Evolutionary conservation across 2,113 vertebrate genomes (phyloP).

Genomic region (Parus major): DNA sequence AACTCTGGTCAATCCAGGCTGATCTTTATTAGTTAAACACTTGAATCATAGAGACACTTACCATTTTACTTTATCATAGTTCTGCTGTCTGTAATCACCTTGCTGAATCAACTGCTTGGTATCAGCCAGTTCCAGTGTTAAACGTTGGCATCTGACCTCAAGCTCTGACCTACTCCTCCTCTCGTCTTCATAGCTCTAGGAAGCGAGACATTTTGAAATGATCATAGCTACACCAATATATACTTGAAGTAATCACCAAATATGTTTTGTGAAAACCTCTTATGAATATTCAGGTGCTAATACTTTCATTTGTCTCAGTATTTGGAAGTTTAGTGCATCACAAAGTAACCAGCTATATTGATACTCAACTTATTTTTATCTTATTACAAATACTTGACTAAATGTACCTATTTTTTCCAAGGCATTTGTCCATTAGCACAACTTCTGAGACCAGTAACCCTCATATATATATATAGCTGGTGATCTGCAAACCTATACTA

Average conservation of each 20-base stretch:
- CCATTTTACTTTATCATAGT: conserved; percentile 92
- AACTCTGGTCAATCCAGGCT: neutral
- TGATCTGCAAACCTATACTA: neutral
- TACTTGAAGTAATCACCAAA: neutral
- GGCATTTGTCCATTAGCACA: neutral
- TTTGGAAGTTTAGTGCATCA: neutral
- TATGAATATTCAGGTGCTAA: neutral
- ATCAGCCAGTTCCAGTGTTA: conserved; percentile 90
- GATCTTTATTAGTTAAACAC: neutral
- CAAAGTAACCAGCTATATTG: neutral
- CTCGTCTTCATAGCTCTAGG: conserved; percentile 89
- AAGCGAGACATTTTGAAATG: neutral
- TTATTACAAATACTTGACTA: neutral
- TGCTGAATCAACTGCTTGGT: conserved; percentile 91
- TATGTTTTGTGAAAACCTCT: neutral
- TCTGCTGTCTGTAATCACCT: conserved; percentile 90
- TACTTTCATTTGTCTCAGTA: neutral
- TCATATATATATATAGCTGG: neutral
- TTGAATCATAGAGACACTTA: conserved; percentile 32
- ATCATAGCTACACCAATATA: neutral
- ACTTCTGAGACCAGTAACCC: neutral
- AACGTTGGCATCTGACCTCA: conserved; percentile 87
- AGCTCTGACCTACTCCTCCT: conserved; percentile 84
- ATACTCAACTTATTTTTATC: neutral
- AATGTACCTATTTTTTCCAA: neutral